Base-by-base conservation (phyloP, 2,113 vertebrate genomes). In the Chaetura pelagica region DNA sequence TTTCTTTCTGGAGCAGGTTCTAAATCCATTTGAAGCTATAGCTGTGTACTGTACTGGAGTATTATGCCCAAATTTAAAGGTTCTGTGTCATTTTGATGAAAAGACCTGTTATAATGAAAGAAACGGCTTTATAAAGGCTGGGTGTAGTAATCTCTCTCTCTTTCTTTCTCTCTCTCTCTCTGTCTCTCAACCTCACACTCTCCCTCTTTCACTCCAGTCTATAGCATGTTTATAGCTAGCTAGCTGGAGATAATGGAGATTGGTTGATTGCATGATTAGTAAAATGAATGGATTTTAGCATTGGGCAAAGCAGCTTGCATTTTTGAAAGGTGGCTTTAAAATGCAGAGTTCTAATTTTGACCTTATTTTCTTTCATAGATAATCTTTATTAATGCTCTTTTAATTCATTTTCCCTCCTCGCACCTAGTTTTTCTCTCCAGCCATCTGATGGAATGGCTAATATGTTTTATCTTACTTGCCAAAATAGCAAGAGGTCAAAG, bases 21-120 rank as follows among this genome's bases (percentile, higher is more conserved):
- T 78, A 91, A 97, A 96, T 94, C 87, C 75, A 67, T 96, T 94
- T 95, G 78, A 93, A 96, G 97, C 96, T 94, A 82, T 92, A 90
- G 96, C 94, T 84, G 59, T 52, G 78, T 91, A 97, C 96, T 97
- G 97, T 97, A 96, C 90, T 74, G 84, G 90, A 97, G 93, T 93
- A 93, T 93, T 96, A 92, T 94, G 90, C 80, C 95, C 97, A 97
- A 96, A 95, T 97, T 93, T 97, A 97, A 97, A 97, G 93, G 96
- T 97, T 97, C 96, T 96, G 92, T 96, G 97, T 96, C 95, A 91
- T 61, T 97, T 94, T 85, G 96, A 96, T 97, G 96, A 97, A 98
- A 98, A 96, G 98, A 97, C 97, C 96, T 94, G 90, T 95, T 96
- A 97, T 97, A 97, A 98, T 97, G 96, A 98, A 98, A 98, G 97